These are phyloP conservation scores for Sicus ferrugineus DNA, from an alignment of 2,888 invertebrate species.

Conservation along the genomic window DNA sequence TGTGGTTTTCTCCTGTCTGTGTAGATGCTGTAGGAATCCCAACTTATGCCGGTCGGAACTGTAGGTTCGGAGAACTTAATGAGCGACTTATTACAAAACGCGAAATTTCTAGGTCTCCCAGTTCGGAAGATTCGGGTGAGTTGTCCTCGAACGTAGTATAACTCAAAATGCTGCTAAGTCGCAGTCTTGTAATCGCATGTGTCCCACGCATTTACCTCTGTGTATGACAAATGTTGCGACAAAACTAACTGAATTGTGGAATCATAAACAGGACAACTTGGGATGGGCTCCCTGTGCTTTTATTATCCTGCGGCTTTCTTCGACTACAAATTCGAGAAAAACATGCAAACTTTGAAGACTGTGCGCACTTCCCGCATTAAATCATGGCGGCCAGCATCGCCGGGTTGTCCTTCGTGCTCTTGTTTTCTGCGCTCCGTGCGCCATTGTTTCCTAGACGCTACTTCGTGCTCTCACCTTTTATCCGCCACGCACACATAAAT, in stretches of 20 bases:
- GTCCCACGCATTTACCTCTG: slow-evolving; percentile 9
- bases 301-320: slow-evolving; percentile 35
- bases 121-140: no score
- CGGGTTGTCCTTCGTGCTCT: slow-evolving; percentile 32
- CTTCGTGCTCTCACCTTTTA: slow-evolving; percentile 52
- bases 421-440: slow-evolving; percentile 36
- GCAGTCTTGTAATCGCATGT: slow-evolving; percentile 25
- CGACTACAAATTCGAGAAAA: slow-evolving; percentile 33
- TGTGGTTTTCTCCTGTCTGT: no score
- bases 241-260: slow-evolving; percentile 22
- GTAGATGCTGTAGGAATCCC: no score
- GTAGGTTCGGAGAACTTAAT: no score
- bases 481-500: slow-evolving; percentile 49
- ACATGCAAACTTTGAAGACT: slow-evolving; percentile 43
- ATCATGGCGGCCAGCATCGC: slow-evolving; percentile 42
- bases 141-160: background rate
- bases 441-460: slow-evolving; percentile 59
- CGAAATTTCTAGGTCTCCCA: no score
- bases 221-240: slow-evolving; percentile 22
- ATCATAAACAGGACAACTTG: slow-evolving; percentile 32
- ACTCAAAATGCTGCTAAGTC: background rate
- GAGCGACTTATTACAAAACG: no score
- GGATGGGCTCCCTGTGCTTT: slow-evolving; percentile 33
- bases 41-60: no score
- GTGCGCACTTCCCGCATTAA: slow-evolving; percentile 38